phyloP scores from a whole-genome alignment of 2,113 vertebrate species.

The Chitala chitala region DNA sequence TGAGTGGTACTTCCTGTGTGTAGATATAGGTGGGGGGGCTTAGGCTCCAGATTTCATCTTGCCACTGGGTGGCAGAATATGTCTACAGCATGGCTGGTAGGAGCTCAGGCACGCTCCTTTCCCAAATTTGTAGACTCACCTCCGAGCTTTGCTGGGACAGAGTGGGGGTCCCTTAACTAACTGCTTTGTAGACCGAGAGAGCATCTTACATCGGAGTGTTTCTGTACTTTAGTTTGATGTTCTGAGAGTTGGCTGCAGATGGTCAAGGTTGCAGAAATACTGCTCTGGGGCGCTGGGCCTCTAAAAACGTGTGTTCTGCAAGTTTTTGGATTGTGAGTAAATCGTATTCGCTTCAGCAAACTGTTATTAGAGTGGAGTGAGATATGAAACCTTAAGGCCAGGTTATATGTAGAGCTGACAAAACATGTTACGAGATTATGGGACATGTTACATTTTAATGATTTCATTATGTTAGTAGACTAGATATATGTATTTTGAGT shows the following conservation, averaged over 20 bases:
- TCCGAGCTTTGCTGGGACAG: too few relatives aligned
- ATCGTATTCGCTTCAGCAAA: not conserved
- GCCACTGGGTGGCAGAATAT: constrained; percentile 7
- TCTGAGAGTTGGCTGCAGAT: not conserved
- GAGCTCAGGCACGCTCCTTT: not conserved
- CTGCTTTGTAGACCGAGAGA: not conserved
- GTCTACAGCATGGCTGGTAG: not conserved
- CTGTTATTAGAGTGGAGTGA: too few relatives aligned
- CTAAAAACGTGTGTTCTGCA: not conserved
- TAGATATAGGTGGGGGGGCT: not conserved
- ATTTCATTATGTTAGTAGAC: too few relatives aligned
- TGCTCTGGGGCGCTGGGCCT: not conserved
- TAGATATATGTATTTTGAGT: too few relatives aligned
- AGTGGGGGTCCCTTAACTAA: not conserved
- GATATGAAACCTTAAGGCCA: too few relatives aligned
- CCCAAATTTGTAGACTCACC: too few relatives aligned
- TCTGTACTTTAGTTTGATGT: not conserved
- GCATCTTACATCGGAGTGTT: not conserved
- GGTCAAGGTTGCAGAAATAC: not conserved
- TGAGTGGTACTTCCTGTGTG: too few relatives aligned
- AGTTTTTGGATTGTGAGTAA: too few relatives aligned
- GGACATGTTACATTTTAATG: too few relatives aligned
- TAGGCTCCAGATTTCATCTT: not conserved
- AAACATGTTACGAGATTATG: too few relatives aligned
- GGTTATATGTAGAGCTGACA: too few relatives aligned